Percentiles rank a stretch among this genome's conserved stretches.
Evolutionary conservation across 2,113 vertebrate genomes (phyloP).

Genomic region (Pardalotus punctatus): DNA sequence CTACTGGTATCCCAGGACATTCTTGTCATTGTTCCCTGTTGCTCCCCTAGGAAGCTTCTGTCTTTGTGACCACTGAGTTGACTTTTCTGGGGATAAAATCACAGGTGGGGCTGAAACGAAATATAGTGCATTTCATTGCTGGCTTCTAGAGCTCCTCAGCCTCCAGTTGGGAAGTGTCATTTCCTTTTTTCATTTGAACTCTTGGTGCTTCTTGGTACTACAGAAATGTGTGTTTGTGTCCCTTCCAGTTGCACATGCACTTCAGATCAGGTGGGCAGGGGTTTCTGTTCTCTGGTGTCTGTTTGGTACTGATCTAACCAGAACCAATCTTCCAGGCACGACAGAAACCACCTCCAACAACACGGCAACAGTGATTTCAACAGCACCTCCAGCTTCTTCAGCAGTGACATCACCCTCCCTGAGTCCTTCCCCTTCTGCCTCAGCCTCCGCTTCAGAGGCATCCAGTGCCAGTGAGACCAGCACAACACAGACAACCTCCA

Average conservation of each 20-base stretch:
- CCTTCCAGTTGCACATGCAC: neutral
- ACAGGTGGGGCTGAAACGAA: neutral
- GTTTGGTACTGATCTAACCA: neutral
- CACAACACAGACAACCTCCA: constrained; percentile 84
- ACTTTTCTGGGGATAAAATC: neutral
- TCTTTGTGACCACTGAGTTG: neutral
- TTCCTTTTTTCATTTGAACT: neutral
- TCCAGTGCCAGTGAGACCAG: constrained; percentile 78
- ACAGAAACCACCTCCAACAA: constrained; percentile 85
- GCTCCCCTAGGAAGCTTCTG: neutral
- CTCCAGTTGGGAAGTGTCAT: neutral
- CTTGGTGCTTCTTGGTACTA: neutral
- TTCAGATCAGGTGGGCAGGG: neutral
- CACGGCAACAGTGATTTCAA: constrained; percentile 92
- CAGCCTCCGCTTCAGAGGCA: constrained; percentile 76
- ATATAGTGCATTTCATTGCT: neutral
- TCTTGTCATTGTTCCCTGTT: neutral
- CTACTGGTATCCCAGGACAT: neutral
- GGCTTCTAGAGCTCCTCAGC: neutral
- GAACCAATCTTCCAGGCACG: constrained; percentile 75
- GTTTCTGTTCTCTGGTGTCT: neutral
- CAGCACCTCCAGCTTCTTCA: constrained; percentile 83
- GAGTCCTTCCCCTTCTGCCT: constrained; percentile 85
- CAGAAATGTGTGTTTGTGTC: neutral
- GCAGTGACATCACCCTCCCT: constrained; percentile 85